Conservation (phyloP, 1,140 invertebrate genomes). For the Macrobrachium rosenbergii region DNA sequence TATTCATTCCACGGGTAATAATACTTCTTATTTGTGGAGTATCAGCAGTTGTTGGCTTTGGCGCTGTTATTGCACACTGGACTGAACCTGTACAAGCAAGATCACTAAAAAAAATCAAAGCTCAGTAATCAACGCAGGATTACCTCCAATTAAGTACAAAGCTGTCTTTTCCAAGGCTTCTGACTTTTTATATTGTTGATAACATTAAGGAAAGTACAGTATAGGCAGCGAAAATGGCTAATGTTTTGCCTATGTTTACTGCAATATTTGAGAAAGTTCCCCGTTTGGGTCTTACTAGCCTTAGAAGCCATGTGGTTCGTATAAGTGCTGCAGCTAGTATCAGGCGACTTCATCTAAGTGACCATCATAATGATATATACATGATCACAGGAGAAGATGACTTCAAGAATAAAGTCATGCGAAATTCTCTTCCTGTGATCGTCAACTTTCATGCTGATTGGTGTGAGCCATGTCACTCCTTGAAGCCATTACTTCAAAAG, state of each 20-base stretch:
- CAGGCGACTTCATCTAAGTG: slow-evolving; percentile 36
- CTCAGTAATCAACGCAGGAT: background rate
- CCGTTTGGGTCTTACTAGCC: background rate
- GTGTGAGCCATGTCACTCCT: slow-evolving; percentile 68
- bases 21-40: slow-evolving; percentile 29
- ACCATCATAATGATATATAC: slow-evolving; percentile 52
- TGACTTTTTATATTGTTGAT: background rate
- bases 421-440: slow-evolving; percentile 64
- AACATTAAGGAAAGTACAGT: background rate
- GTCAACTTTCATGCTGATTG: slow-evolving; percentile 67
- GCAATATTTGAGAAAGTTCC: background rate
- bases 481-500: slow-evolving; percentile 65
- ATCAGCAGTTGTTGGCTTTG: slow-evolving; percentile 37
- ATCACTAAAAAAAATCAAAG: slow-evolving; percentile 52
- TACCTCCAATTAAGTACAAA: background rate
- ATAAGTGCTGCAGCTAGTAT: background rate
- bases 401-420: slow-evolving; percentile 66
- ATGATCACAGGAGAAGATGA: slow-evolving; percentile 64
- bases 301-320: background rate
- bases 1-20: slow-evolving; percentile 55
- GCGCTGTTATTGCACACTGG: slow-evolving; percentile 35
- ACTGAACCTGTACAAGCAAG: slow-evolving; percentile 35
- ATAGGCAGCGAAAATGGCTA: no score
- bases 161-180: background rate
- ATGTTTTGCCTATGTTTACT: no score